These are phyloP conservation scores for Eriosoma lanigerum DNA, from an alignment of 1,140 invertebrate genomes.

Conservation along the genomic window DNA sequence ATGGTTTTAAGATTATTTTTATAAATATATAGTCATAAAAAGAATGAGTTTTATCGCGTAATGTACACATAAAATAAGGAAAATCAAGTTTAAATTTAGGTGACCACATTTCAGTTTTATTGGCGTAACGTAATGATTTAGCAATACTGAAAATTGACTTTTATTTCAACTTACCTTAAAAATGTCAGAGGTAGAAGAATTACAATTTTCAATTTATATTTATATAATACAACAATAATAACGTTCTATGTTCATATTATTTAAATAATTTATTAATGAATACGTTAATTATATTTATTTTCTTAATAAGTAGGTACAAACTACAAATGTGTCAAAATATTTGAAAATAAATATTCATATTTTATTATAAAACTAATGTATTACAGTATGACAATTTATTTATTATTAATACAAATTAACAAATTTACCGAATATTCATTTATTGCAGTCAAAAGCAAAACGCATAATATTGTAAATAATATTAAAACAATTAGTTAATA, in stretches of 20 bases:
- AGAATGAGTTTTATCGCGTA: neutral
- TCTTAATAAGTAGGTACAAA: too few species aligned
- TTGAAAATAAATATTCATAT: too few species aligned
- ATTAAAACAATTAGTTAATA: too few species aligned
- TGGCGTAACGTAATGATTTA: neutral
- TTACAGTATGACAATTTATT: too few species aligned
- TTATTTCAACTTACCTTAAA: neutral
- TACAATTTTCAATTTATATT: slow-evolving; percentile 2
- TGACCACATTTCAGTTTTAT: neutral
- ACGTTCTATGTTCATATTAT: neutral
- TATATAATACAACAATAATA: neutral
- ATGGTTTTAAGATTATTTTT: neutral
- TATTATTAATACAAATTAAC: too few species aligned
- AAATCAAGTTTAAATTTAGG: neutral
- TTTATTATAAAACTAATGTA: too few species aligned
- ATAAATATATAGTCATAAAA: neutral
- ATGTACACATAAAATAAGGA: neutral
- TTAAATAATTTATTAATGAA: neutral
- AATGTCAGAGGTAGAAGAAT: neutral
- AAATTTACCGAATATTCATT: too few species aligned
- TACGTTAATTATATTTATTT: too few species aligned
- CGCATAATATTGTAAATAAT: too few species aligned
- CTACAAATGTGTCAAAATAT: too few species aligned
- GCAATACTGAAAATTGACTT: neutral
- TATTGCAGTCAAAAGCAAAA: too few species aligned